Evolutionary conservation across 35 echinoderm and acorn worm species (phyloP), one percentile per base, ranked within the genome.

Genomic region (Heliocidaris erythrogramma): DNA sequence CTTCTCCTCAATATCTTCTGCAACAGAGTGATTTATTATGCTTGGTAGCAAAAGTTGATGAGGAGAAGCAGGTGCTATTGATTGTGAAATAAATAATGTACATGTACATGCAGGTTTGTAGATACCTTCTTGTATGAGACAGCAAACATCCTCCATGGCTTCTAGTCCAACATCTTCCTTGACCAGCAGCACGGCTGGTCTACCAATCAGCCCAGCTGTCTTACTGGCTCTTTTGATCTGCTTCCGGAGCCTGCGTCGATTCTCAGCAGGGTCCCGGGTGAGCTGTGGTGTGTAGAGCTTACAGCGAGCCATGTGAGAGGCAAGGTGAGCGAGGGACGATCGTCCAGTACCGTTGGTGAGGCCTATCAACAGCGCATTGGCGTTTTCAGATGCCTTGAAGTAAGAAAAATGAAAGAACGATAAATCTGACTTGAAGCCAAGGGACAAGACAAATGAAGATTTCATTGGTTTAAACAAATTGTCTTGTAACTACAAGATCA

Each of bases 351-450:
- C 93, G 71, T 94, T 90, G 88, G 94, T 94, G 32, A 92, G 50
- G 35, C 98, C 97, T 9, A 99, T 96, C 17, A 99, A 92, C 5
- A 97, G 59, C 16, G 98, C 97, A 89, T 99, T 99, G n/a, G 94
- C 97, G 52, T 97, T 97, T 30, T 95, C 94, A 8, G 95, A 97
- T 11, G 94, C 96, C 98, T 99, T 27, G 30, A 97, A 49, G 16
- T 48, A 69, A 95, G 48, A 35, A 7, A 32, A 94, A 16, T 27
- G 30, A 24, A n/a, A 56, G 31, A 3, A 89, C 12, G 32, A 89
- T 48, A 89, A 78, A n/a, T 78, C 0, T 78, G 2, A 78, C 6
- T 78, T 78, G 21, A 78, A 78, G 21, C 5, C 21, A 2, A 2
- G 24, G 24, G 0, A 69, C 2, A 18, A 65, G 5, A 42, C 35